Base-by-base conservation (phyloP, 2,888 invertebrate species). In the Xiphydria camelus region DNA sequence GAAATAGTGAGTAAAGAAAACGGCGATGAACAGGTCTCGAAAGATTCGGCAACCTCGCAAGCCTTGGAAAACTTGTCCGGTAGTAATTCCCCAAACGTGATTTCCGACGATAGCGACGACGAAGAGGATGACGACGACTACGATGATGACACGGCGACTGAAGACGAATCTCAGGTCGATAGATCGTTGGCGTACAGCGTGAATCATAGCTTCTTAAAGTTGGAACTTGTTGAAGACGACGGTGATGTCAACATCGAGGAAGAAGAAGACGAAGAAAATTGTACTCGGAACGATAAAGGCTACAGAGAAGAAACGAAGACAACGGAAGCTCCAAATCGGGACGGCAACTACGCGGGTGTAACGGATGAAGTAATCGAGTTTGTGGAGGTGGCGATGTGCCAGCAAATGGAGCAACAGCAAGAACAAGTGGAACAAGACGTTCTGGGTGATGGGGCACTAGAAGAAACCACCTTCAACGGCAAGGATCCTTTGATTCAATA, bases 1-100 rank as follows among this genome's bases (percentile, higher is more conserved):
- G 69, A 73, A 48, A 66, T 75, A 45, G 69, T 75, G 7, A 64
- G 61, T 17, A 69, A 56, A 42, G 62, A 65, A 34, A 49, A 38
- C 14, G 54, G 49, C 10, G 50, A 53, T 5, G 60, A 64, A 21
- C 56, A 61, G 7, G 53, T 36, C 19, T 50, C 47, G 0, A 50
- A 60, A 34, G 51, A 56, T 35, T 45, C 32, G 7, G 50, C 40
- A 20, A 34, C 40, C 42, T 41, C 45, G 2, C 54, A 57, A 25
- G 51, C 61, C 32, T 38, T 41, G 10, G 35, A 49, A 37, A 25
- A 33, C 9, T 43, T 47, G 14, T 57, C 53, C 12, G 47, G 57
- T 17, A 15, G 37, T 6, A 22, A 22, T 29, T 37, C 42, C n/a
- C 14, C 14, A 14, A 5, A 6, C 15, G 15, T 29, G 12, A 29